Conservation (phyloP, 2,113 vertebrate genomes). For the Scomber colias region DNA sequence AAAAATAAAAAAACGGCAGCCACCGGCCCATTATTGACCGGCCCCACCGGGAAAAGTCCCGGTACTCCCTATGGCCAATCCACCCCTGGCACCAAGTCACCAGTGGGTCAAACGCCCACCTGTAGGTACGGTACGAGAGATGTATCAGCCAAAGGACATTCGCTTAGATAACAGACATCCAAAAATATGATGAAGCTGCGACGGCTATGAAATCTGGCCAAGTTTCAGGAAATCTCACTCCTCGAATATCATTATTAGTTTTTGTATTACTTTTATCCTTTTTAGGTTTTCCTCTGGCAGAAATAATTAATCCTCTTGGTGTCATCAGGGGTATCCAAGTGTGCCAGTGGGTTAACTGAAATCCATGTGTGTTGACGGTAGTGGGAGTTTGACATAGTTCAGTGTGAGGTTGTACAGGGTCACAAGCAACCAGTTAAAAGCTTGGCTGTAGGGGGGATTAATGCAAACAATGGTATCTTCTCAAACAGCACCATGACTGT, state of each 20-base stretch:
- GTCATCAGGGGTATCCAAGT: not conserved
- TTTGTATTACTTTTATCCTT: not conserved
- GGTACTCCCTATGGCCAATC: no score
- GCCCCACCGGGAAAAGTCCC: no score
- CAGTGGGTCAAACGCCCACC: no score
- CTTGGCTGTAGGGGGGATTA: conserved; percentile 18
- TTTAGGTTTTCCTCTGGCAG: conserved; percentile 14
- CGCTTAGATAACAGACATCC: conserved; percentile 4
- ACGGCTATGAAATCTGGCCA: conserved; percentile 13
- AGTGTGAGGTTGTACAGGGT: conserved; percentile 18
- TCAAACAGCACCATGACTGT: conserved; percentile 7
- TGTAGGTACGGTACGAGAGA: no score
- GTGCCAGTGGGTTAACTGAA: conserved; percentile 2
- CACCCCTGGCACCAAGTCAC: no score
- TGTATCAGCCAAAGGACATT: conserved; percentile 23
- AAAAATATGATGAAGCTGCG: conserved; percentile 8
- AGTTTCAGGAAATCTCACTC: conserved; percentile 20
- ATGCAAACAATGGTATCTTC: conserved; percentile 9
- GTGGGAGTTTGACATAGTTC: conserved; percentile 32
- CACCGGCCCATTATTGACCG: no score
- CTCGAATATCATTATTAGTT: conserved; percentile 31
- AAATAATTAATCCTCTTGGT: conserved; percentile 47
- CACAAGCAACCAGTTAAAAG: conserved; percentile 19
- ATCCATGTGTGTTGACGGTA: conserved; percentile 2
- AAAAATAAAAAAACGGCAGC: no score